Percentiles rank a stretch among this genome's conserved stretches.
Conservation (phyloP, 1,140 invertebrate genomes). For the Trichoplusia ni region DNA sequence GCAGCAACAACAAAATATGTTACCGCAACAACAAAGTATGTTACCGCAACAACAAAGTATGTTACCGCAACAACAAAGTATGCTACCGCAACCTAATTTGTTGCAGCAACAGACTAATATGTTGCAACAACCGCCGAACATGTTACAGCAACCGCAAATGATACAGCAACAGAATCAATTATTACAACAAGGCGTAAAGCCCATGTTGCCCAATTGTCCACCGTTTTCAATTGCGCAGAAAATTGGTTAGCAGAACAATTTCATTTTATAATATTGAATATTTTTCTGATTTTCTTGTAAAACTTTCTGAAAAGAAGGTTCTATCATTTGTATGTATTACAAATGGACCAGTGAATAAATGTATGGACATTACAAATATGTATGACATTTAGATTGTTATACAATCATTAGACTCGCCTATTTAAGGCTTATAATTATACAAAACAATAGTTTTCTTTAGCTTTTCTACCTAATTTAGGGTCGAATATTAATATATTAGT, state of each 20-base stretch:
- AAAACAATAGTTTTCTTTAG: too few species aligned
- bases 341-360: too few species aligned
- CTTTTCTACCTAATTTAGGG: neutral
- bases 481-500: too few species aligned
- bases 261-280: neutral
- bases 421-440: too few species aligned
- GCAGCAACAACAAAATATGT: neutral
- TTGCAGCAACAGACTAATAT: neutral
- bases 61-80: too few species aligned
- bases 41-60: neutral
- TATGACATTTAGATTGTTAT: too few species aligned
- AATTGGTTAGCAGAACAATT: neutral
- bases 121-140: neutral
- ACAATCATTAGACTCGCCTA: too few species aligned
- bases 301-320: too few species aligned
- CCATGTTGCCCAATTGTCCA: neutral
- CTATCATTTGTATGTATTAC: too few species aligned
- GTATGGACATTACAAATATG: too few species aligned
- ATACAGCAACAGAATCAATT: neutral
- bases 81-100: neutral
- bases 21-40: neutral
- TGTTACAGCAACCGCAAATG: neutral
- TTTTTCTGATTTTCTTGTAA: neutral
- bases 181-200: constrained; percentile 7
- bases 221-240: constrained; percentile 9